phyloP scores from a whole-genome alignment of 2,113 vertebrate genomes.

The Coregonus clupeaformis region DNA sequence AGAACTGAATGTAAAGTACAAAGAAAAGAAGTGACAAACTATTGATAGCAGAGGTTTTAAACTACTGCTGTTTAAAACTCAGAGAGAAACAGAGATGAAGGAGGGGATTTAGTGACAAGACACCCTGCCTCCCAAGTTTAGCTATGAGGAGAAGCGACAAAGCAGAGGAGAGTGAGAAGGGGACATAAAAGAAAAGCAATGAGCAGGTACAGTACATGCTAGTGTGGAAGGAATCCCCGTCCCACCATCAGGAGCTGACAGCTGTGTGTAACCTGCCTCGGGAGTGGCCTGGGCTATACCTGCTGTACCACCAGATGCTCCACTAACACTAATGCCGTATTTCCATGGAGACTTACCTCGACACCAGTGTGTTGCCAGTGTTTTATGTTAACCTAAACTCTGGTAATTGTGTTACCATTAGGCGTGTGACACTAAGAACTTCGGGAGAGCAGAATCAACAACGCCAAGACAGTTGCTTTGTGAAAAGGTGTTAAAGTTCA shows the following conservation, averaged over 20 bases:
- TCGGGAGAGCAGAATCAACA: too few species aligned
- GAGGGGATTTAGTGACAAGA: not conserved
- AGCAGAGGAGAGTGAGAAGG: not conserved
- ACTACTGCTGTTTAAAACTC: not conserved
- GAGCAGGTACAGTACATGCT: slow-evolving; percentile 13
- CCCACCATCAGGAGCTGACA: slow-evolving; percentile 41
- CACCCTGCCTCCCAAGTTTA: slow-evolving; percentile 4
- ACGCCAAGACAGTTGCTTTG: too few species aligned
- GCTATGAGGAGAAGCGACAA: too few species aligned
- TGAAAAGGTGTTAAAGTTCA: too few species aligned
- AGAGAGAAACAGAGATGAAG: not conserved
- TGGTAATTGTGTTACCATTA: too few species aligned
- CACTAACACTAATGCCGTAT: slow-evolving; percentile 1
- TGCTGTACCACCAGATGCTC: slow-evolving; percentile 32
- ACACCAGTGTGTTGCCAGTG: too few species aligned
- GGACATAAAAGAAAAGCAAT: not conserved
- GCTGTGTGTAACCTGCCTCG: slow-evolving; percentile 28
- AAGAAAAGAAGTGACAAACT: not conserved
- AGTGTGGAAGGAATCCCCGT: slow-evolving; percentile 17
- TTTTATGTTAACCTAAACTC: too few species aligned
- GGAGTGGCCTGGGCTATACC: slow-evolving; percentile 4
- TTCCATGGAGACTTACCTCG: too few species aligned
- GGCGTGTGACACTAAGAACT: too few species aligned
- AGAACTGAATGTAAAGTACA: not conserved
- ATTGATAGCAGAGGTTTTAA: not conserved